Percentiles rank a stretch among this genome's conserved stretches.
phyloP scores from a whole-genome alignment of 2,888 invertebrate species.

The Metallyticus violacea region DNA sequence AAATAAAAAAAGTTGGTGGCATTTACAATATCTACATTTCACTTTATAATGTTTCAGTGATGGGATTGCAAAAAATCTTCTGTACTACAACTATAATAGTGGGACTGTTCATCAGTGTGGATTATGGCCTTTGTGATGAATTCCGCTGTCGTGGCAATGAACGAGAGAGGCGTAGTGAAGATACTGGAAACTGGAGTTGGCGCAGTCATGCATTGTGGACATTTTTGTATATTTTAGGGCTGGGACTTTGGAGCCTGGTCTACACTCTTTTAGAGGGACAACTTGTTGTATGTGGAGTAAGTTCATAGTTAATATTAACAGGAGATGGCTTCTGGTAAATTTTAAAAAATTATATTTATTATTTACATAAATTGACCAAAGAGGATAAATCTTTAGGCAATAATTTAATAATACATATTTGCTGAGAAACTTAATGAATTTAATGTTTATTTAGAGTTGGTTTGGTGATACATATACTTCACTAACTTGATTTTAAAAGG shows the following conservation, averaged over 20 bases:
- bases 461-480: too few relatives aligned
- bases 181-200: conserved; percentile 50
- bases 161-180: conserved; percentile 44
- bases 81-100: conserved; percentile 59
- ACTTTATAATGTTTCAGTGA: conserved; percentile 46
- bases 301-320: too few relatives aligned
- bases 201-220: conserved; percentile 56
- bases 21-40: neutral
- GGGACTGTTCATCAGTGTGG: conserved; percentile 59
- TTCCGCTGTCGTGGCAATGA: conserved; percentile 57
- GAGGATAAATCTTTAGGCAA: too few relatives aligned
- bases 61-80: conserved; percentile 58
- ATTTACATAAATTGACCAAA: too few relatives aligned
- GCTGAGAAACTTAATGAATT: too few relatives aligned
- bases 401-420: too few relatives aligned
- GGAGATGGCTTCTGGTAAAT: too few relatives aligned
- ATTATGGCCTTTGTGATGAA: conserved; percentile 60
- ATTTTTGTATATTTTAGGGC: conserved; percentile 52
- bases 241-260: conserved; percentile 54
- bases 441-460: too few relatives aligned
- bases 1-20: neutral
- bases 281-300: conserved; percentile 23
- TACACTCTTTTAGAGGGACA: conserved; percentile 51
- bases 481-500: too few relatives aligned
- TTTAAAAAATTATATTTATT: too few relatives aligned